phyloP scores from a whole-genome alignment of 2,113 vertebrate species.

The Scartelaos histophorus region DNA sequence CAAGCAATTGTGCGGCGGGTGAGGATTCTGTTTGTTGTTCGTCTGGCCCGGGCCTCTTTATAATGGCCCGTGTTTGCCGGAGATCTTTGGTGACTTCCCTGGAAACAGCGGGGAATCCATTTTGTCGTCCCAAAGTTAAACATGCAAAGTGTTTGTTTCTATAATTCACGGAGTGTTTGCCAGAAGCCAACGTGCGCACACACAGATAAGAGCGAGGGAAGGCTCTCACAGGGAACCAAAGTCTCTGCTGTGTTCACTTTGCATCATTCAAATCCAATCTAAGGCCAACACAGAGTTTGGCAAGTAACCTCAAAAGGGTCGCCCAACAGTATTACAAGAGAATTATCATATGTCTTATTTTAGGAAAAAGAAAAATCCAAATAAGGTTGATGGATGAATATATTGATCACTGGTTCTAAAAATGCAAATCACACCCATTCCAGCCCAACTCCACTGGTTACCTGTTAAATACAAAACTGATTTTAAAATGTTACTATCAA shows the following conservation, averaged over 20 bases:
- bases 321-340: not conserved
- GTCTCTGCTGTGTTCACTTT: constrained; percentile 34
- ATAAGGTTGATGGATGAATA: too few species aligned
- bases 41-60: constrained; percentile 11
- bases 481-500: too few species aligned
- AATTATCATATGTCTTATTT: not conserved
- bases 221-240: constrained; percentile 20
- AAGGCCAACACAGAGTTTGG: constrained; percentile 6
- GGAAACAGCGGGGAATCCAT: constrained; percentile 51
- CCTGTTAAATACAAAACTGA: too few species aligned
- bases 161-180: constrained; percentile 59
- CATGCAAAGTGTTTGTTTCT: constrained; percentile 53
- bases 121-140: constrained; percentile 41
- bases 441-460: too few species aligned
- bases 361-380: too few species aligned
- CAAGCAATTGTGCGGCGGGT: constrained; percentile 31
- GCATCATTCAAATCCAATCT: constrained; percentile 26
- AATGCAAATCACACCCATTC: too few species aligned
- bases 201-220: constrained; percentile 41
- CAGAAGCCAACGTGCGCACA: constrained; percentile 23
- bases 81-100: constrained; percentile 37
- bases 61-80: constrained; percentile 34
- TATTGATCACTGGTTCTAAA: too few species aligned
- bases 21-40: constrained; percentile 33
- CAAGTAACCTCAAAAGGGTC: not conserved